These are phyloP conservation scores for Odontamblyopus rebecca DNA, from an alignment of 2,797 vertebrate genomes.

Conservation along the genomic window DNA sequence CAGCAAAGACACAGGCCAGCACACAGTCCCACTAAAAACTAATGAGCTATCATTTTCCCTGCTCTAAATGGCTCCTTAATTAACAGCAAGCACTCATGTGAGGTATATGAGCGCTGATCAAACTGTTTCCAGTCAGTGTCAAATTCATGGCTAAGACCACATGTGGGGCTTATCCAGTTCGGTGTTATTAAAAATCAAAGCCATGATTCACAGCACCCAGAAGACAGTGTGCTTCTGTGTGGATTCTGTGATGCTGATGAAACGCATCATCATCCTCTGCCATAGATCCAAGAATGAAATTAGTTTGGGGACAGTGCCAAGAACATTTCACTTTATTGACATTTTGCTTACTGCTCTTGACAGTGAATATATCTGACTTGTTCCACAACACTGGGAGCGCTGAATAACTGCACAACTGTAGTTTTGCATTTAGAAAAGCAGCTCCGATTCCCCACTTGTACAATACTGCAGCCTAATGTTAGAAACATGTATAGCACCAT, in stretches of 20 bases:
- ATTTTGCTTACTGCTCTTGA: constrained; percentile 48
- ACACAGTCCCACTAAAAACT: constrained; percentile 67
- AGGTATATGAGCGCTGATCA: constrained; percentile 60
- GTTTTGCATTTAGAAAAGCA: constrained; percentile 26
- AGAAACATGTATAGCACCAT: constrained; percentile 59
- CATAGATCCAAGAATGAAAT: constrained; percentile 41
- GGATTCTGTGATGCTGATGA: constrained; percentile 47
- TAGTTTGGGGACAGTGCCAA: constrained; percentile 26
- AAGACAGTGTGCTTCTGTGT: constrained; percentile 28
- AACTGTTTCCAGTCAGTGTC: constrained; percentile 40
- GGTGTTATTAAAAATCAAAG: constrained; percentile 22
- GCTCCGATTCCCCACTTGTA: constrained; percentile 51
- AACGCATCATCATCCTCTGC: constrained; percentile 39
- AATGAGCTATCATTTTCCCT: constrained; percentile 69
- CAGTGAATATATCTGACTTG: constrained; percentile 40
- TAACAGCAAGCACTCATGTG: constrained; percentile 69
- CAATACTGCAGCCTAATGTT: constrained; percentile 74
- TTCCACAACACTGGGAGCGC: constrained; percentile 31
- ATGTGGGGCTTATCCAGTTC: constrained; percentile 32
- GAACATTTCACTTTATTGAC: constrained; percentile 50
- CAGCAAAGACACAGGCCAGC: constrained; percentile 45
- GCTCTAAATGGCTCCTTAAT: constrained; percentile 71
- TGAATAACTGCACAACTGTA: constrained; percentile 42
- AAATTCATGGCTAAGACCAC: constrained; percentile 48
- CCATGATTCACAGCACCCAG: constrained; percentile 28